These are phyloP conservation scores for Drosophila tripunctata DNA, from an alignment of 2,888 invertebrate genomes.

Conservation along the genomic window DNA sequence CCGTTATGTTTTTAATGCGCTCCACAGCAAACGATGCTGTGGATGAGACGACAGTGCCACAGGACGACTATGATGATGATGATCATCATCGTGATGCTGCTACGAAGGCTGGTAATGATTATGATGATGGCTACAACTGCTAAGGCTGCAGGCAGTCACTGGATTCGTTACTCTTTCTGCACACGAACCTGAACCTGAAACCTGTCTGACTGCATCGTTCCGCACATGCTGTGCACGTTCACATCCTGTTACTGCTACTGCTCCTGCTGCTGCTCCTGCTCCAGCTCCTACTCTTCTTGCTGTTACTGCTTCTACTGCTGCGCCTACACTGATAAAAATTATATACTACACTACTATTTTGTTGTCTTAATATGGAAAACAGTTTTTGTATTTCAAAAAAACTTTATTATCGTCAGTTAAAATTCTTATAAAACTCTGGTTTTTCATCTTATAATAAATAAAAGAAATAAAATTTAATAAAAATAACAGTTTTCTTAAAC, in stretches of 20 bases:
- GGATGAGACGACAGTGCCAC: conserved; percentile 14
- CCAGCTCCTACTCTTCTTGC: neutral
- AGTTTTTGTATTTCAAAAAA: too few relatives aligned
- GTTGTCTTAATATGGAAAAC: too few relatives aligned
- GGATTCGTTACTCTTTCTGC: conserved; percentile 56
- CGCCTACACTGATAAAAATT: too few relatives aligned
- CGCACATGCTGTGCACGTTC: conserved; percentile 78
- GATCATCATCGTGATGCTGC: conserved; percentile 13
- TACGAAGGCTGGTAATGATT: conserved; percentile 7
- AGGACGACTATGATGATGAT: conserved; percentile 9
- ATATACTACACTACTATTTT: too few relatives aligned
- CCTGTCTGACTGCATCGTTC: conserved; percentile 69
- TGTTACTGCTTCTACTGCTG: too few relatives aligned
- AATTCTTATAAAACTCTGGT: too few relatives aligned
- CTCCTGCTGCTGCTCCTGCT: neutral
- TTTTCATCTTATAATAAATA: too few relatives aligned
- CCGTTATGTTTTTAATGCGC: conserved; percentile 74
- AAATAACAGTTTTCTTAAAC: too few relatives aligned
- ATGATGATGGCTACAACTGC: conserved; percentile 18
- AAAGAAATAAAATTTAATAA: too few relatives aligned
- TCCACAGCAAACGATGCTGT: conserved; percentile 31
- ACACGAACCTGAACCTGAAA: conserved; percentile 64
- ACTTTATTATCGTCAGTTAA: too few relatives aligned
- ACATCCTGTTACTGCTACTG: conserved; percentile 10
- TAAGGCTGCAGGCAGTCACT: conserved; percentile 19